A percentile compares a stretch with the other conserved stretches of the same genome.
Evolutionary conservation across 1,140 invertebrate genomes (phyloP).

Genomic region (Rhyacophila brunnea): DNA sequence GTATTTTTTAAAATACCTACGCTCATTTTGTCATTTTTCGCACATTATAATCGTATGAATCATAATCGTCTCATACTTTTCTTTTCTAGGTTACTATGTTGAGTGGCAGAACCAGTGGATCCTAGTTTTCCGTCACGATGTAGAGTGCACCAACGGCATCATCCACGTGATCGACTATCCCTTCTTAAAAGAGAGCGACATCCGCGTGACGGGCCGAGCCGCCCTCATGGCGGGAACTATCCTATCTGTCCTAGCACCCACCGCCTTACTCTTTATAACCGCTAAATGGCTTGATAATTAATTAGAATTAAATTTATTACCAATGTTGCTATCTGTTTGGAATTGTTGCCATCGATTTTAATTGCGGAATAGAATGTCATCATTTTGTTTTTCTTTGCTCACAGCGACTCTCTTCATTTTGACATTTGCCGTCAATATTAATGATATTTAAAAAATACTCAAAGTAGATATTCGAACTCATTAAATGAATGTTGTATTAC

Average conservation of each 20-base stretch:
- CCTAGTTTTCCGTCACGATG: constrained; percentile 81
- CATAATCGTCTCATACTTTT: background rate
- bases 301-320: too few species aligned
- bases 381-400: too few species aligned
- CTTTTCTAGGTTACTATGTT: constrained; percentile 70
- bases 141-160: constrained; percentile 89
- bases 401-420: too few species aligned
- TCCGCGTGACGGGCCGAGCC: constrained; percentile 65
- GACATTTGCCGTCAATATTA: too few species aligned
- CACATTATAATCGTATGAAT: background rate
- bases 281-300: constrained; percentile 15
- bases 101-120: constrained; percentile 82
- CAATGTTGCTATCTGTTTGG: too few species aligned
- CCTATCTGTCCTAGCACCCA: constrained; percentile 39
- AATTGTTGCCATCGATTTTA: too few species aligned
- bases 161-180: constrained; percentile 89
- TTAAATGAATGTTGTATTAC: too few species aligned
- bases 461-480: too few species aligned
- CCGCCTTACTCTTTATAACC: constrained; percentile 18
- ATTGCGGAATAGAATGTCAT: too few species aligned
- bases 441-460: too few species aligned
- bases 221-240: constrained; percentile 36
- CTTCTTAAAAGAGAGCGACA: constrained; percentile 78
- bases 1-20: too few species aligned
- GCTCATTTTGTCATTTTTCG: too few species aligned